Conservation (phyloP, 2,888 invertebrate genomes). For the Mythimna ferrago region DNA sequence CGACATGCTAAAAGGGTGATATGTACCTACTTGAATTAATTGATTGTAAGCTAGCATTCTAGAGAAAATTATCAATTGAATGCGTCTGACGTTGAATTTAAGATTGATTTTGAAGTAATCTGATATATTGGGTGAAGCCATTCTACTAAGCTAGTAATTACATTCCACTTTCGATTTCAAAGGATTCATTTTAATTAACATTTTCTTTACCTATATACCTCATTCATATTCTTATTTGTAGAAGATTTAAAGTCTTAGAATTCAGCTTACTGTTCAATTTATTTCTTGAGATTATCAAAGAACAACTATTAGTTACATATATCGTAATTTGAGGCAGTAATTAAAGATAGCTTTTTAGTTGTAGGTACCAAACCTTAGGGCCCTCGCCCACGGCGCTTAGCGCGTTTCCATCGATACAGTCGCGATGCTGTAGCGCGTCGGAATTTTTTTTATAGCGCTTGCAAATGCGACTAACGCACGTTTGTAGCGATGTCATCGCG, state of each 20-base stretch:
- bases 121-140: neutral
- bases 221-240: neutral
- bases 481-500: too few species aligned
- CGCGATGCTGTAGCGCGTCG: too few species aligned
- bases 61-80: slow-evolving; percentile 11
- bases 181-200: neutral
- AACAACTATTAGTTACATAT: neutral
- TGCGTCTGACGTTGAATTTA: slow-evolving; percentile 7
- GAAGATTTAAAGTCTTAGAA: neutral
- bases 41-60: slow-evolving; percentile 26
- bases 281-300: neutral
- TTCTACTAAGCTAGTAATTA: neutral
- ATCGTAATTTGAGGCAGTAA: neutral
- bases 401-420: too few species aligned
- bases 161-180: slow-evolving; percentile 15
- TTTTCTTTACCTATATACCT: neutral
- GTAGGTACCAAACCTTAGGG: neutral
- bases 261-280: neutral
- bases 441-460: too few species aligned
- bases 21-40: slow-evolving; percentile 23
- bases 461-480: too few species aligned
- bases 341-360: neutral
- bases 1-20: slow-evolving; percentile 5
- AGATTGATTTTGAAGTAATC: slow-evolving; percentile 30
- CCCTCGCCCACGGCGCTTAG: too few species aligned